Conservation (phyloP, 2,113 vertebrate species). For the Osmerus eperlanus region DNA sequence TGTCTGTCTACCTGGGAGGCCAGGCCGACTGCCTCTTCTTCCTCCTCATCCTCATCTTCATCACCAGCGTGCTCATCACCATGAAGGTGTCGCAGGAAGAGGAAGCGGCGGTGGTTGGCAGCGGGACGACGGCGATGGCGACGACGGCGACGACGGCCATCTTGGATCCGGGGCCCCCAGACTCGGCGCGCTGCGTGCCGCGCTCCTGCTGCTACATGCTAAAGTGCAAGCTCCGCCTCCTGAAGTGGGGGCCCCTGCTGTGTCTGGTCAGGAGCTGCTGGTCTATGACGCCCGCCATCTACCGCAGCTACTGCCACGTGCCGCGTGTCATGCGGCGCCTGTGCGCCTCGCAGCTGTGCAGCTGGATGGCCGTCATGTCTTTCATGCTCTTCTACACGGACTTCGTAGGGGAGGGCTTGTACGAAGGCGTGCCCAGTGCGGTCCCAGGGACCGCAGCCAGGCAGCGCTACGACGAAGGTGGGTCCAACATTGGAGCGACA, state of each 20-base stretch:
- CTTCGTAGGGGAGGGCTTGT: slow-evolving; percentile 77
- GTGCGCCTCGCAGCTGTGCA: slow-evolving; percentile 76
- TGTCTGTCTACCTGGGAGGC: slow-evolving; percentile 69
- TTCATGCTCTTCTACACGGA: slow-evolving; percentile 82
- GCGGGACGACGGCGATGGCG: not conserved
- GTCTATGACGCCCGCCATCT: slow-evolving; percentile 73
- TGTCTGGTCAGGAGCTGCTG: slow-evolving; percentile 72
- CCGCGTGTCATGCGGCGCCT: slow-evolving; percentile 73
- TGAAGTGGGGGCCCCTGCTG: slow-evolving; percentile 62
- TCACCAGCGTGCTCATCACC: slow-evolving; percentile 72
- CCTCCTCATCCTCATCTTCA: slow-evolving; percentile 73
- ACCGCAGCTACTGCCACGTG: slow-evolving; percentile 75
- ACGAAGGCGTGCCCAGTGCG: slow-evolving; percentile 73
- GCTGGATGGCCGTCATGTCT: slow-evolving; percentile 79
- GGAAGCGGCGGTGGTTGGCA: not conserved
- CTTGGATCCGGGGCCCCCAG: slow-evolving; percentile 30
- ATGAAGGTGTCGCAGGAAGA: slow-evolving; percentile 72
- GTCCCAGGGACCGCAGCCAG: slow-evolving; percentile 63
- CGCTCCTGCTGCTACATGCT: slow-evolving; percentile 63
- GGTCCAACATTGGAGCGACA: slow-evolving; percentile 23
- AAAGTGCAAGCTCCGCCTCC: slow-evolving; percentile 60
- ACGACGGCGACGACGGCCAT: not conserved
- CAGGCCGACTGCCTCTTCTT: slow-evolving; percentile 76
- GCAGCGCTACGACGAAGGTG: slow-evolving; percentile 75
- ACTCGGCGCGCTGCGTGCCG: slow-evolving; percentile 42